phyloP scores from a whole-genome alignment of 2,888 invertebrate genomes.

The Agrochola lychnidis region DNA sequence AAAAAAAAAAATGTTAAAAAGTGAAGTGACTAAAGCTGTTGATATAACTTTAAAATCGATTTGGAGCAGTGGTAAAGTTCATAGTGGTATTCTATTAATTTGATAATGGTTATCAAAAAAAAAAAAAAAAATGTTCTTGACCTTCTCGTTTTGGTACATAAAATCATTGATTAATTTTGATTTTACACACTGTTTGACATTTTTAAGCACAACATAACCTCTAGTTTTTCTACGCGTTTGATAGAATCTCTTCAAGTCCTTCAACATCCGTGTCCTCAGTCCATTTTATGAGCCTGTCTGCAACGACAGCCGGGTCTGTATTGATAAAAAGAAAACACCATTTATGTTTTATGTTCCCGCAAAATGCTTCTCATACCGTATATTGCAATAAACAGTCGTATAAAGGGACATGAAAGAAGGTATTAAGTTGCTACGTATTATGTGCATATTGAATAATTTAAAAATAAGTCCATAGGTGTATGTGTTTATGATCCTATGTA shows the following conservation, averaged over 20 bases:
- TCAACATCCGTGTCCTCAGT: constrained; percentile 55
- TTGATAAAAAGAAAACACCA: constrained; percentile 78
- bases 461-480: not conserved
- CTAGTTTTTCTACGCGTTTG: not conserved
- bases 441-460: constrained; percentile 1
- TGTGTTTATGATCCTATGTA: not conserved
- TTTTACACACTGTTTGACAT: not conserved
- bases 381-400: constrained; percentile 57
- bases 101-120: not conserved
- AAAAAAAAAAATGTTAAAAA: no score
- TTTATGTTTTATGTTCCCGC: constrained; percentile 75
- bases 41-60: not conserved
- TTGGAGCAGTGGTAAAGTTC: not conserved
- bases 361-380: constrained; percentile 70
- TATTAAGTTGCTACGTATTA: constrained; percentile 12
- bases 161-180: no score
- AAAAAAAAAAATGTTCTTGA: not conserved
- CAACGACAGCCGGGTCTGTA: constrained; percentile 72
- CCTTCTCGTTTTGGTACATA: not conserved
- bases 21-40: not conserved
- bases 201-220: not conserved
- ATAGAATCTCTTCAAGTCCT: not conserved
- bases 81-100: not conserved
- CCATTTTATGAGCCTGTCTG: constrained; percentile 70
- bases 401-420: constrained; percentile 28